Base-by-base conservation (phyloP, 1,140 invertebrate genomes). In the Mactra quadrangularis region DNA sequence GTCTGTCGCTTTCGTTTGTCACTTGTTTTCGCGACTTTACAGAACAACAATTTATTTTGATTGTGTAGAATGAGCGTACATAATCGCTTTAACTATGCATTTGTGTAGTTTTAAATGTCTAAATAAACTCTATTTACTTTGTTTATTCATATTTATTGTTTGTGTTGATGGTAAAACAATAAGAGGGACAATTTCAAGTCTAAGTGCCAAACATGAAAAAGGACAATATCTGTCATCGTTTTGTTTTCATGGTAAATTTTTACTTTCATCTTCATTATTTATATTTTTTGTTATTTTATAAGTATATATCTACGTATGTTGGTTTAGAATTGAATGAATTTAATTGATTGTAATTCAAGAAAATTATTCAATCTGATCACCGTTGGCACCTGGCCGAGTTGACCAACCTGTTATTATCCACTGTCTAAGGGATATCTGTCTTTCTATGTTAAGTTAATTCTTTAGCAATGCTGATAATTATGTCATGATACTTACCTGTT, bases 211-310 rank as follows among this genome's bases (percentile, higher is more conserved):
- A 41, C 41, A 62, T 35, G 68, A 84, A 38, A 72, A 84, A 33
- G 90, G 90, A 17, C 89, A 90, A 57, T 90, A 90, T 71, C 47
- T 91, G 3, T 88, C 90, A 31, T 88, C 90, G 13, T 91, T 89
- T 81, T 88, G 89, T 75, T 91, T 91, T 78, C 90, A 91, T 83
- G 90, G 90, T 91, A 85, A 78, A 78, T 70, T n/a, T n/a, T n/a
- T n/a, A n/a, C n/a, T n/a, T n/a, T n/a, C n/a, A n/a, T n/a, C n/a
- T n/a, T n/a, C n/a, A n/a, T n/a, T n/a, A n/a, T n/a, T n/a, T n/a
- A n/a, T n/a, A n/a, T n/a, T n/a, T n/a, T n/a, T n/a, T n/a, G n/a
- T n/a, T n/a, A n/a, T n/a, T n/a, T n/a, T n/a, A n/a, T n/a, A n/a
- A n/a, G n/a, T n/a, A n/a, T n/a, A n/a, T n/a, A n/a, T n/a, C n/a